Conservation (phyloP, 2,888 invertebrate genomes). For the Chelonus formosanus region DNA sequence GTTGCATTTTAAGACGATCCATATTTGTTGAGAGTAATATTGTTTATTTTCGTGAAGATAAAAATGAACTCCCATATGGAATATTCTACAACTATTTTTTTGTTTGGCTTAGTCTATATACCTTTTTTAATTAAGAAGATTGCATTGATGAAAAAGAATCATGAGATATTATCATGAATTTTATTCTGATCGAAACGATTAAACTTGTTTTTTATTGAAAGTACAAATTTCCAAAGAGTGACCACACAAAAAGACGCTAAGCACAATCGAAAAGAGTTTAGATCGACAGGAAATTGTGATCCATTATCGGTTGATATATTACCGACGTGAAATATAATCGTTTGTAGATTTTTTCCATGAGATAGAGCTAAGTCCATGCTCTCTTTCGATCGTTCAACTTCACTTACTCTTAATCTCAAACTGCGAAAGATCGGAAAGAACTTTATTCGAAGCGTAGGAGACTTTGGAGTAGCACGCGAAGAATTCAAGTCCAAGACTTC, state of each 20-base stretch:
- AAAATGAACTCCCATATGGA: no score
- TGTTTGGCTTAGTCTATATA: no score
- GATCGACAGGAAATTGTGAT: slow-evolving; percentile 29
- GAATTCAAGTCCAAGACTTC: slow-evolving; percentile 29
- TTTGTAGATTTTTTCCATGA: slow-evolving; percentile 16
- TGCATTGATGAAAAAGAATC: no score
- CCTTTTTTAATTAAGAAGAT: no score
- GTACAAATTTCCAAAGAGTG: background rate
- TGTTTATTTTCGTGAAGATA: no score
- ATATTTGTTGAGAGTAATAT: no score
- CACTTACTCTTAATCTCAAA: slow-evolving; percentile 24
- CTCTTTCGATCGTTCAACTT: slow-evolving; percentile 24
- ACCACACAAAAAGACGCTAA: slow-evolving; percentile 19
- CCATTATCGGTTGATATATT: slow-evolving; percentile 62
- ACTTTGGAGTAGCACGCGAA: slow-evolving; percentile 16
- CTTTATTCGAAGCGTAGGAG: slow-evolving; percentile 26
- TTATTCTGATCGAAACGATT: no score
- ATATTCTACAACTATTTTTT: no score
- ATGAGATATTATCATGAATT: no score
- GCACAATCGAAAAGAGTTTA: slow-evolving; percentile 28
- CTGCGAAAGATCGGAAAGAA: slow-evolving; percentile 15
- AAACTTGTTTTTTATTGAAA: no score
- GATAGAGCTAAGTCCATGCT: slow-evolving; percentile 14
- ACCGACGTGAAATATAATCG: slow-evolving; percentile 59
- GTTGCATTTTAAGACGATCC: no score